Conservation (phyloP, 1,140 invertebrate genomes). For the Lasioglossum albipes region DNA sequence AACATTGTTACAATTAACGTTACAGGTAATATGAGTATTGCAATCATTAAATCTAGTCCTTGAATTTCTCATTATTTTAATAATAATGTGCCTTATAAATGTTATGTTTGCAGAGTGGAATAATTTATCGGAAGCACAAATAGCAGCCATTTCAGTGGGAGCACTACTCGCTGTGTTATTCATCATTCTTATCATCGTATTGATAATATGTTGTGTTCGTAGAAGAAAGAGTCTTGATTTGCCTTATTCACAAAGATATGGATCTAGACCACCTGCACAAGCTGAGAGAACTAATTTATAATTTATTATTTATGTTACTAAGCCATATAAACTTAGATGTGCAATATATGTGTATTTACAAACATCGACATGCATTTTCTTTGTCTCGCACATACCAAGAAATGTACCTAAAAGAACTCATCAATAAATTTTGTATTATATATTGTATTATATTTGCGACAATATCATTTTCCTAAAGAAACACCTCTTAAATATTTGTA, state of each 20-base stretch:
- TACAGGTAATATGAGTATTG: slow-evolving; percentile 74
- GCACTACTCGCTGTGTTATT: slow-evolving; percentile 72
- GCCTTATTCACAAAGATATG: slow-evolving; percentile 75
- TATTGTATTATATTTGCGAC: not conserved
- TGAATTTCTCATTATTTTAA: too few species aligned
- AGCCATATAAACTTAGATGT: not conserved
- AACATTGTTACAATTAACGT: slow-evolving; percentile 82
- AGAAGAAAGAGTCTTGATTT: slow-evolving; percentile 74
- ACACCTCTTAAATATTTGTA: too few species aligned
- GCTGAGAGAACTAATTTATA: slow-evolving; percentile 71
- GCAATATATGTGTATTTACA: not conserved
- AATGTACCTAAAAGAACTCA: slow-evolving; percentile 14
- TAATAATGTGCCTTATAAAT: too few species aligned
- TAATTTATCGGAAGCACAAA: slow-evolving; percentile 75
- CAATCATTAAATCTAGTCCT: too few species aligned
- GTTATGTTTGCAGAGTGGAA: slow-evolving; percentile 69
- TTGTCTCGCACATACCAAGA: slow-evolving; percentile 2
- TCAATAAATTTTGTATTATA: not conserved
- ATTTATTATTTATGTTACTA: not conserved
- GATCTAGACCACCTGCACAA: slow-evolving; percentile 73
- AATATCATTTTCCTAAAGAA: too few species aligned
- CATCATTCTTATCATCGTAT: slow-evolving; percentile 71
- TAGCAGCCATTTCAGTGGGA: slow-evolving; percentile 78
- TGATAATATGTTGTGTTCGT: slow-evolving; percentile 71
- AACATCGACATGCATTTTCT: not conserved